phyloP scores from a whole-genome alignment of 1,140 invertebrate species.

The Littorina saxatilis region DNA sequence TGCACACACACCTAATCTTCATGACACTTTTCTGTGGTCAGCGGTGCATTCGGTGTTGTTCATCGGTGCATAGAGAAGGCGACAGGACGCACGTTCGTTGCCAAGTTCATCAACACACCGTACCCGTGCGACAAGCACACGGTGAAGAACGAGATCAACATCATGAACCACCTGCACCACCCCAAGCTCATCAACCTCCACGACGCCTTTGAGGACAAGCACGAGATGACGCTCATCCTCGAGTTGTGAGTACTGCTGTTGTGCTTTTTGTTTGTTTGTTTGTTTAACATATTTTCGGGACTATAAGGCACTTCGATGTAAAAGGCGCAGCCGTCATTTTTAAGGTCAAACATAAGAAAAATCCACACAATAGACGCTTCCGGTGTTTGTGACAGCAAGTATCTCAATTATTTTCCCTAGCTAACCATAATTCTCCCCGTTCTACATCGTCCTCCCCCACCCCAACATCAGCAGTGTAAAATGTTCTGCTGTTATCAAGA shows the following conservation, averaged over 20 bases:
- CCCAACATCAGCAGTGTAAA: no score
- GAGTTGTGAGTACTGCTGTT: slow-evolving; percentile 89
- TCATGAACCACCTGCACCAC: slow-evolving; percentile 99
- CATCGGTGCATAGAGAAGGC: slow-evolving; percentile 96
- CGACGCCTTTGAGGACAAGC: slow-evolving; percentile 99
- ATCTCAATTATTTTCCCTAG: no score
- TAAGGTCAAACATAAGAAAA: no score
- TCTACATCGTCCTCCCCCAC: no score
- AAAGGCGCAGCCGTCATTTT: no score
- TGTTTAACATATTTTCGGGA: no score
- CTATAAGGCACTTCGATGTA: no score
- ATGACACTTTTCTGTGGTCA: slow-evolving; percentile 53
- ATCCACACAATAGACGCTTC: no score
- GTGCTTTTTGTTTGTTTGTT: not conserved
- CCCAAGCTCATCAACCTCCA: slow-evolving; percentile 98
- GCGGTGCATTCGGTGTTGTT: slow-evolving; percentile 98
- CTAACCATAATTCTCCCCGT: no score
- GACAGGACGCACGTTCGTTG: slow-evolving; percentile 98
- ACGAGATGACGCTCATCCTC: slow-evolving; percentile 99
- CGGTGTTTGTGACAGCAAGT: no score
- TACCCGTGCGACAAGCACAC: slow-evolving; percentile 97
- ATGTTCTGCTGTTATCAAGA: no score
- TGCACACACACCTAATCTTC: no score
- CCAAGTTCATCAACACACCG: slow-evolving; percentile 98
- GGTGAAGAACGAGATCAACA: slow-evolving; percentile 98